Evolutionary conservation across 2,797 vertebrate species (phyloP).

Genomic region (Sebastes aleutianus): DNA sequence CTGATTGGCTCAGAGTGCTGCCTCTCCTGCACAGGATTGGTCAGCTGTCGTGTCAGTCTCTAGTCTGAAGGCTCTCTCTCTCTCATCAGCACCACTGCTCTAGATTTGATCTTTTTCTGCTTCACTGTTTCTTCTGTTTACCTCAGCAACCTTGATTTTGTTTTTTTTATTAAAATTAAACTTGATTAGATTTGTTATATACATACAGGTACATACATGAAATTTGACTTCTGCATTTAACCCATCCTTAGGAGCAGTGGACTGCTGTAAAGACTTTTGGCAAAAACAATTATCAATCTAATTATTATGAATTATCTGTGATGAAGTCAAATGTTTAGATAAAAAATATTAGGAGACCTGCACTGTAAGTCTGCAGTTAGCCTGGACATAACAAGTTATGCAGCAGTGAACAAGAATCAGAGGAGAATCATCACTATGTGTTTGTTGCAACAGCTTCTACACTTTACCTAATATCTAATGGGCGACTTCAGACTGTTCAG

Average conservation of each 20-base stretch:
- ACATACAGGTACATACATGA: too few relatives aligned
- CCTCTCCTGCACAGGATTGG: slow-evolving; percentile 58
- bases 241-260: too few relatives aligned
- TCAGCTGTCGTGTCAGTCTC: slow-evolving; percentile 25
- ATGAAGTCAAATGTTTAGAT: neutral
- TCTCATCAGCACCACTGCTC: slow-evolving; percentile 71
- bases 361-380: neutral
- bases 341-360: neutral
- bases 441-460: too few relatives aligned
- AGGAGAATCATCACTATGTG: neutral
- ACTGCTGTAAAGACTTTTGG: neutral
- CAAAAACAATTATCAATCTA: neutral
- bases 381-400: neutral
- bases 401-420: neutral
- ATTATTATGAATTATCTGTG: neutral
- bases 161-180: neutral
- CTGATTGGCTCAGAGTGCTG: slow-evolving; percentile 56
- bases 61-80: neutral
- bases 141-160: neutral
- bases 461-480: neutral
- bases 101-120: slow-evolving; percentile 31
- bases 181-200: too few relatives aligned
- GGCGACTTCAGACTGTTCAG: neutral
- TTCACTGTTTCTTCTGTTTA: slow-evolving; percentile 14
- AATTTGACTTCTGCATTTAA: too few relatives aligned